These are phyloP conservation scores for Ciconia maguari DNA, from an alignment of 2,113 vertebrate species.

Conservation along the genomic window DNA sequence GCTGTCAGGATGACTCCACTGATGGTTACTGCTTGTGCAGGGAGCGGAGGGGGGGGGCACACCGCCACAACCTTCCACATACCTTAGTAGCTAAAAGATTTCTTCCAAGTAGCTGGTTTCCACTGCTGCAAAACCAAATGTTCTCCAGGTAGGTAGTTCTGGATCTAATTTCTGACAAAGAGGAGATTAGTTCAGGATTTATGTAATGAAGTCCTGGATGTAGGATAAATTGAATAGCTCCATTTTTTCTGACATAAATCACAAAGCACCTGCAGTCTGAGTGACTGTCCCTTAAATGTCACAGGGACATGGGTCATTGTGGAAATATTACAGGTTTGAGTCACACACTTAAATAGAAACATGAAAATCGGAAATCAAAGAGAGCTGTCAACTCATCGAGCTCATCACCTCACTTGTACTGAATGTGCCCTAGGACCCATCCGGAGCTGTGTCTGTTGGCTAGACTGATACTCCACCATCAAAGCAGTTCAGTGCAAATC, in stretches of 20 bases:
- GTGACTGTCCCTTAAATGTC: constrained; percentile 42
- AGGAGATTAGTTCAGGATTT: constrained; percentile 41
- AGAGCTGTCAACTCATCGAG: neutral
- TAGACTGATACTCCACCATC: neutral
- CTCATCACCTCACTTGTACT: neutral
- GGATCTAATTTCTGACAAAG: constrained; percentile 23
- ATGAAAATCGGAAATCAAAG: neutral
- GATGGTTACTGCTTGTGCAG: too few species aligned
- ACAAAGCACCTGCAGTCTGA: constrained; percentile 26
- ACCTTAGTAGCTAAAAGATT: neutral
- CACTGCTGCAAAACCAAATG: neutral
- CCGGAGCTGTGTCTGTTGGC: neutral
- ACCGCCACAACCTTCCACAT: neutral
- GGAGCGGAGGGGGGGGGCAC: too few species aligned
- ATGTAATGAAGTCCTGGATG: constrained; percentile 6
- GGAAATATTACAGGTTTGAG: constrained; percentile 16
- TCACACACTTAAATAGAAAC: constrained; percentile 1
- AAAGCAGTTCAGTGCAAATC: neutral
- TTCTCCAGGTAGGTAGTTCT: neutral
- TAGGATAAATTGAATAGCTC: constrained; percentile 23
- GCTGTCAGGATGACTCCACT: too few species aligned
- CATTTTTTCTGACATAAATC: constrained; percentile 42
- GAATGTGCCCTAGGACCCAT: neutral
- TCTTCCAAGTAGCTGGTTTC: neutral
- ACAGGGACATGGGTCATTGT: neutral